These are phyloP conservation scores for Andrena minutula DNA, from an alignment of 2,888 invertebrate genomes.

Conservation along the genomic window DNA sequence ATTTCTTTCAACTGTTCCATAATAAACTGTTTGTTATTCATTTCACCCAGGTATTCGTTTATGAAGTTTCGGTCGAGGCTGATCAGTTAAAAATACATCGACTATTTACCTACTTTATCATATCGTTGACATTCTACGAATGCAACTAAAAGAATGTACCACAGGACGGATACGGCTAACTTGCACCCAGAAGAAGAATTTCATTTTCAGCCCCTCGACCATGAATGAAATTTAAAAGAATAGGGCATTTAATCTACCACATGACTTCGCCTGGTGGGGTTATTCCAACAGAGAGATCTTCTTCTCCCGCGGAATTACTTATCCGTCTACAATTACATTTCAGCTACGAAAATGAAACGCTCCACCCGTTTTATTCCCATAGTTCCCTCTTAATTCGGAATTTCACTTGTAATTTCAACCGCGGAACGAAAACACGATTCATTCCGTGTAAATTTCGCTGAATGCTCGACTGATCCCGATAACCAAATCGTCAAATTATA, in stretches of 20 bases:
- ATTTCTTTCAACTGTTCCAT: too few relatives aligned
- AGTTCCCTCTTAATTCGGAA: conserved; percentile 33
- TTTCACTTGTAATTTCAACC: conserved; percentile 30
- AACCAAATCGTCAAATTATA: too few relatives aligned
- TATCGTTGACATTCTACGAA: too few relatives aligned
- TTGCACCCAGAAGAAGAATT: background rate
- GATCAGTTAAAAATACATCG: too few relatives aligned
- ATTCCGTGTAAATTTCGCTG: too few relatives aligned
- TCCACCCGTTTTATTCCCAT: background rate
- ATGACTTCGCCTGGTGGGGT: conserved; percentile 25
- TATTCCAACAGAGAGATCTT: conserved; percentile 24
- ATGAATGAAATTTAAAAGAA: conserved; percentile 35
- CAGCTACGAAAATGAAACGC: conserved; percentile 32
- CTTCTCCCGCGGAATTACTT: conserved; percentile 38
- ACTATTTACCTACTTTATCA: too few relatives aligned
- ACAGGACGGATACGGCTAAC: background rate
- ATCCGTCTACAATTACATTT: conserved; percentile 44
- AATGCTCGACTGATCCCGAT: too few relatives aligned
- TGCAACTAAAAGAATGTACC: too few relatives aligned
- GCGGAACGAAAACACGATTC: background rate
- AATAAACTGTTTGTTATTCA: too few relatives aligned
- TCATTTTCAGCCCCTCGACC: background rate
- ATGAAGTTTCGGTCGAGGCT: too few relatives aligned
- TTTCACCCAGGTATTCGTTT: too few relatives aligned
- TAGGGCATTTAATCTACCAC: conserved; percentile 39